Evolutionary conservation across 2,113 vertebrate genomes (phyloP).

Genomic region (Cryptomyrus ogoouensis): DNA sequence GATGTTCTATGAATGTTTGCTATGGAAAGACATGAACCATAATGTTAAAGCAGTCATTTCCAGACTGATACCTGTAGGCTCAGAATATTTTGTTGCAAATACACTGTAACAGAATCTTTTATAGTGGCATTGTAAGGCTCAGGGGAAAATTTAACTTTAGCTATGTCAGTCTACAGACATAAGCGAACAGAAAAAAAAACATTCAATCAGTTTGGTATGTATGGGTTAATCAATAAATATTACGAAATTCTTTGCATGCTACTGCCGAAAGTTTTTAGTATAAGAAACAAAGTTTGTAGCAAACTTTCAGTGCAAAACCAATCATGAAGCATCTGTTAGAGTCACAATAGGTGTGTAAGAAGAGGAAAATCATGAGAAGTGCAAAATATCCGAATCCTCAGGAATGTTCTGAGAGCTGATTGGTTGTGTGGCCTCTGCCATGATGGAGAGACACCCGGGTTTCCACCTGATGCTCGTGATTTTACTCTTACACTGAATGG

Average conservation of each 20-base stretch:
- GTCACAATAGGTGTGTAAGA: conserved; percentile 78
- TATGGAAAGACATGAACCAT: conserved; percentile 20
- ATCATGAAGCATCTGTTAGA: conserved; percentile 87
- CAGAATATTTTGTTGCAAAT: neutral
- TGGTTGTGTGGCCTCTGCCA: conserved; percentile 55
- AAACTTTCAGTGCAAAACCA: neutral
- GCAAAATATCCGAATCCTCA: conserved; percentile 88
- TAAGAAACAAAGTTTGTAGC: neutral
- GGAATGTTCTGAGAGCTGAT: conserved; percentile 85
- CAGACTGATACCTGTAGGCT: neutral
- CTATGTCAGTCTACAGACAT: neutral
- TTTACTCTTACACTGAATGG: conserved; percentile 48
- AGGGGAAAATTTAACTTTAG: neutral
- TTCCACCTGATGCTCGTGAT: neutral
- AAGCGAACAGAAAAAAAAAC: neutral
- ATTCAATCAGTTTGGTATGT: neutral
- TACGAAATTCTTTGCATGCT: neutral
- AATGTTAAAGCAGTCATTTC: neutral
- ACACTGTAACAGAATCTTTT: neutral
- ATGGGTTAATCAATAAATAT: neutral
- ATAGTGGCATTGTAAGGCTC: neutral
- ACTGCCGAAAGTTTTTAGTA: neutral
- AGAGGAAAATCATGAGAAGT: conserved; percentile 89
- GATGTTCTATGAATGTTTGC: conserved; percentile 23
- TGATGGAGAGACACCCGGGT: neutral